A percentile compares a stretch with the other conserved stretches of the same genome.
Conservation (phyloP, 2,797 vertebrate genomes). For the Onychomys torridus region DNA sequence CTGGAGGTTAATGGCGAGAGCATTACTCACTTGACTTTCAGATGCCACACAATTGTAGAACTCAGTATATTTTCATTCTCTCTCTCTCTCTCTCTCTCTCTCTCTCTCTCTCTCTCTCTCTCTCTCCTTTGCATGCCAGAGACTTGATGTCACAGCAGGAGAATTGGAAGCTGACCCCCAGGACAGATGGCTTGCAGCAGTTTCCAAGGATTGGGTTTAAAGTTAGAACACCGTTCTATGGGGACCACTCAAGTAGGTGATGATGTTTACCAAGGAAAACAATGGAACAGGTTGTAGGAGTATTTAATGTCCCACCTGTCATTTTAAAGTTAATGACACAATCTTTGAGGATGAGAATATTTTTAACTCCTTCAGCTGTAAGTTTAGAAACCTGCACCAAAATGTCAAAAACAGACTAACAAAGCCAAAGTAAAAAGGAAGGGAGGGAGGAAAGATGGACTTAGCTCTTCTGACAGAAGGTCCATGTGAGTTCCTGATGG, state of each 20-base stretch:
- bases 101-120: background rate
- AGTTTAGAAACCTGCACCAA: background rate
- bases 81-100: background rate
- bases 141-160: background rate
- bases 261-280: background rate
- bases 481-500: background rate
- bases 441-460: background rate
- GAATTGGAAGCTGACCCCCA: background rate
- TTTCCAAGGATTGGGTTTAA: background rate
- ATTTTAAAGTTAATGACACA: constrained; percentile 29
- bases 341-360: background rate
- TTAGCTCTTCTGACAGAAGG: background rate
- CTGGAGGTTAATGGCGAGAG: constrained; percentile 8
- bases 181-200: background rate
- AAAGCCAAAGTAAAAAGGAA: background rate
- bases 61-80: background rate
- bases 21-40: background rate
- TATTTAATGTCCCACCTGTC: background rate
- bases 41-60: background rate
- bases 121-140: background rate
- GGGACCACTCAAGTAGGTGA: background rate
- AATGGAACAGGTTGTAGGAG: background rate
- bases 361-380: background rate
- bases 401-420: background rate
- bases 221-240: background rate